Base-by-base conservation (phyloP, 1,140 invertebrate genomes). In the Lasaia peninsularis region DNA sequence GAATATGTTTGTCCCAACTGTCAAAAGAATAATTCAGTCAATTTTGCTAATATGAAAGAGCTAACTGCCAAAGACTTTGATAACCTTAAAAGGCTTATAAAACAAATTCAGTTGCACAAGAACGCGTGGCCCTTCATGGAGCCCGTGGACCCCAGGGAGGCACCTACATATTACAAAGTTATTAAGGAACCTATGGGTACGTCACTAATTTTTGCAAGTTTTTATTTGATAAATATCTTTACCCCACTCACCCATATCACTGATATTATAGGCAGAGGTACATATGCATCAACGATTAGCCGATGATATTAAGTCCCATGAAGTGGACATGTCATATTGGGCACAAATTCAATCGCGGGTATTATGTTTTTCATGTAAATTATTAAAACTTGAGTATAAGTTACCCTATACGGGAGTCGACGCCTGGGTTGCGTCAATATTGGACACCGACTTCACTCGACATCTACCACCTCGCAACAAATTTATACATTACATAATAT, bases 101-200 rank as follows among this genome's bases (percentile, higher is more conserved):
- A 97, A 89, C 95, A 97, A 90, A 94, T 99, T 80, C 95, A 98
- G 91, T 94, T 97, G 53, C 96, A 98, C 85, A 97, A 97, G 90
- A 98, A 95, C 91, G 96, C 97, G 14, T 98, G 97, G 96, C 98
- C 98, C 37, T 99, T 99, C 88, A 95, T 98, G 92, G 96, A 98
- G 90, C 97, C 98, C 28, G 98, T 99, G 12, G 96, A 99, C 91
- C 95, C 95, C 48, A 93, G 94, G 69, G 96, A 98, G 91, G 97
- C 96, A 40, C 98, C 98, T 8, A 97, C 98, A 89, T 99, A 99
- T 90, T 99, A 99, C 81, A 95, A 96, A 92, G 95, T 99, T 52
- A 97, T 99, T 58, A 98, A 98, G 88, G 97, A 99, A 91, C 98
- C 98, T 52, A 99, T 99, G 97, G 98, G 98, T 99, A 92, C 91